A percentile compares a stretch with the other conserved stretches of the same genome.
Conservation (phyloP, 2,888 invertebrate species). For the Rotaria sp. region DNA sequence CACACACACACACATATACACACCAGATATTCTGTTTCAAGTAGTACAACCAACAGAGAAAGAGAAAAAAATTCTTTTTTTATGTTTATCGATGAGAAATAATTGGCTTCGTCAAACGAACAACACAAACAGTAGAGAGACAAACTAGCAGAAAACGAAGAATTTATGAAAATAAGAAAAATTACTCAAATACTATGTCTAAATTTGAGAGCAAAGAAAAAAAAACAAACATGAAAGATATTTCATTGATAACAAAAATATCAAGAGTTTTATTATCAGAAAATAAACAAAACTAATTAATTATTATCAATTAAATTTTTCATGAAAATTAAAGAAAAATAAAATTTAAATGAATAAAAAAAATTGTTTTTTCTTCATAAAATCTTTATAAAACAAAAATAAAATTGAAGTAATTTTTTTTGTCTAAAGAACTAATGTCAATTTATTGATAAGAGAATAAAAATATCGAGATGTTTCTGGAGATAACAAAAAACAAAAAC, state of each 20-base stretch:
- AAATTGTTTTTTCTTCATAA: no score
- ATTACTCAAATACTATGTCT: neutral
- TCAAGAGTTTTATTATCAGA: neutral
- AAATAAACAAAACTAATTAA: neutral
- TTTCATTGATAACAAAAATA: neutral
- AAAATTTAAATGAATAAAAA: neutral
- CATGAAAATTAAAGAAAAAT: neutral
- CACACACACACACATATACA: neutral
- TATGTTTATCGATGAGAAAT: conserved; percentile 11
- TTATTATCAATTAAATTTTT: neutral
- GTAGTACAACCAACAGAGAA: neutral
- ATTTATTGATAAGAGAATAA: no score
- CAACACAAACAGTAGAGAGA: neutral
- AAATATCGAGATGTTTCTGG: neutral
- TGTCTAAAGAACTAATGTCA: no score
- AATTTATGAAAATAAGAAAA: neutral
- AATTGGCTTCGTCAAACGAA: conserved; percentile 24
- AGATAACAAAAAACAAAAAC: neutral
- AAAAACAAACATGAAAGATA: neutral
- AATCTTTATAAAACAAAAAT: no score
- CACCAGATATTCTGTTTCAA: conserved; percentile 24
- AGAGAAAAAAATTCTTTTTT: neutral
- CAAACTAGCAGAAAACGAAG: neutral
- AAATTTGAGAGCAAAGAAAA: neutral
- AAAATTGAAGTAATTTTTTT: no score